Conservation (phyloP, 2,113 vertebrate species). For the Perca flavescens region DNA sequence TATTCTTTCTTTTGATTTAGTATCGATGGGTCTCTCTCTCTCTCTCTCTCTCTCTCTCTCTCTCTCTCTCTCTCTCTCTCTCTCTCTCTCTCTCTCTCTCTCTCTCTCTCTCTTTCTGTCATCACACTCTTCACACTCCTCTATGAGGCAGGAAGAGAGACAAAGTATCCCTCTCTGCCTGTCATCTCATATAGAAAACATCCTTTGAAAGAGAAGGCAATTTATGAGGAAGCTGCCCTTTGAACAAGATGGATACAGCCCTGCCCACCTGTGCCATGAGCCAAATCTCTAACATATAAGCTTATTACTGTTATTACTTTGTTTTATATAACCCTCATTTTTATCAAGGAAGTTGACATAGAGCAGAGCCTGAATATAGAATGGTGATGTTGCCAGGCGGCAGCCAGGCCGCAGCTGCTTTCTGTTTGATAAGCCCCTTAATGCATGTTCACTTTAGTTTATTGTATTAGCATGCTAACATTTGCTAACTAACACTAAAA, state of each 20-base stretch:
- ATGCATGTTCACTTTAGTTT: background rate
- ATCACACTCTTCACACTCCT: background rate
- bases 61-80: conserved; percentile 16
- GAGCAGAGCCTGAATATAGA: background rate
- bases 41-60: conserved; percentile 20
- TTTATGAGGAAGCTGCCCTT: conserved; percentile 57
- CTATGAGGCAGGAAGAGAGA: conserved; percentile 32
- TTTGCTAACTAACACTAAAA: background rate
- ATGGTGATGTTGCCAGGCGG: background rate
- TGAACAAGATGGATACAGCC: conserved; percentile 43
- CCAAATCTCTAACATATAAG: conserved; percentile 13
- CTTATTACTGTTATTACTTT: conserved; percentile 10
- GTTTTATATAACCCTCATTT: conserved; percentile 4
- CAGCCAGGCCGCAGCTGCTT: background rate
- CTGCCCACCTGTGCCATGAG: conserved; percentile 30
- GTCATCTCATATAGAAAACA: conserved; percentile 45
- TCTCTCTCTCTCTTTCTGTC: conserved; percentile 22
- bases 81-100: background rate
- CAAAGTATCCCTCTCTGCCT: conserved; percentile 29
- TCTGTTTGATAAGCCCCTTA: background rate
- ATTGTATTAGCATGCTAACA: background rate
- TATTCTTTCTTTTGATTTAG: too few species aligned
- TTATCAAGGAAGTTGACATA: background rate
- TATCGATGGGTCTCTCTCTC: too few species aligned
- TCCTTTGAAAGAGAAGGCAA: conserved; percentile 34